Evolutionary conservation across 2,113 vertebrate species (phyloP).

Genomic region (Albula goreensis): DNA sequence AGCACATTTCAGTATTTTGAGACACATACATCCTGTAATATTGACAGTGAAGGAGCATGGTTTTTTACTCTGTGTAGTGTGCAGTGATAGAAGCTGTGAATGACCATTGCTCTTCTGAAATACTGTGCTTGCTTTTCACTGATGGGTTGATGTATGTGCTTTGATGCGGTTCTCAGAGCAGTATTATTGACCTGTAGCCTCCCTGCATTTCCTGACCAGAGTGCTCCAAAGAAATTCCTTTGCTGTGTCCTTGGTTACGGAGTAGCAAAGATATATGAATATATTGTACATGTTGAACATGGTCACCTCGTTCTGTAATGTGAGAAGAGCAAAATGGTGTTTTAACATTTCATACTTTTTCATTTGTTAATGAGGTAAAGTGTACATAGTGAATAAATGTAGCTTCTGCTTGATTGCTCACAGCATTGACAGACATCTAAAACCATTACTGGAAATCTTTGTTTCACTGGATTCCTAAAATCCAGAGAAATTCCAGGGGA

Average conservation of each 20-base stretch:
- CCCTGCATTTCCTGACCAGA: not conserved
- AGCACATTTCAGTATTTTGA: not conserved
- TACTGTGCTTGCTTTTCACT: not conserved
- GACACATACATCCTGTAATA: not conserved
- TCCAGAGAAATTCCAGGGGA: not conserved
- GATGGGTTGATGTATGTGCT: not conserved
- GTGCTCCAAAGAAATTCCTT: constrained; percentile 1
- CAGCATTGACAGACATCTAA: no score
- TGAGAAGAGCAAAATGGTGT: not conserved
- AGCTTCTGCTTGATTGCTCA: no score
- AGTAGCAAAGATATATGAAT: not conserved
- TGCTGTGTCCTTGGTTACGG: constrained; percentile 1
- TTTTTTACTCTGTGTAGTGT: not conserved
- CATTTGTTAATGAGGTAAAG: no score
- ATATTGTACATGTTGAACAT: not conserved
- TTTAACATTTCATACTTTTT: no score
- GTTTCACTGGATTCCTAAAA: not conserved
- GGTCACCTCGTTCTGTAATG: not conserved
- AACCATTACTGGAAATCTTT: not conserved
- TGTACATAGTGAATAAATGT: no score
- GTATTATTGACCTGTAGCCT: not conserved
- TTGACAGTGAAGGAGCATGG: not conserved
- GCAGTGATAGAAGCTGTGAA: not conserved
- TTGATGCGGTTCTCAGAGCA: not conserved
- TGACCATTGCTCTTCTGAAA: not conserved